Percentiles rank a stretch among this genome's conserved stretches.
phyloP scores from a whole-genome alignment of 2,888 invertebrate genomes.

The Mesorhabditis belari region DNA sequence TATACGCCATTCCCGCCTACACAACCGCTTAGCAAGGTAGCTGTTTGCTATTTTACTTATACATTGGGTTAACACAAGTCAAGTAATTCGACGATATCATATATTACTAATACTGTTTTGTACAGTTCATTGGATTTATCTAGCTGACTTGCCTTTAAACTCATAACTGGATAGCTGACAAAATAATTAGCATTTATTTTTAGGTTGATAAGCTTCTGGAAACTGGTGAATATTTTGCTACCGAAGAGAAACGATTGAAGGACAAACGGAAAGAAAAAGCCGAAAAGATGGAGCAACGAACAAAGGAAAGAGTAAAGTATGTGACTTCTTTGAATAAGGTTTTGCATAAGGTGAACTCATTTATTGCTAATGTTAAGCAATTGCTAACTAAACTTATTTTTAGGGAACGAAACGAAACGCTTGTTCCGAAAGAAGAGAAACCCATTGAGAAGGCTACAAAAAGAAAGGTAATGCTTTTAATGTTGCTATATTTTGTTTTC shows the following conservation, averaged over 20 bases:
- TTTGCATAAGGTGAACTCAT: too few species aligned
- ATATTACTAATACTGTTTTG: too few species aligned
- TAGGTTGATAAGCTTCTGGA: conserved; percentile 79
- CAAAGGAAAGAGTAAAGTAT: not conserved
- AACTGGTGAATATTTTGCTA: conserved; percentile 93
- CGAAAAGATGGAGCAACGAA: conserved; percentile 10
- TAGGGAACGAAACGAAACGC: conserved; percentile 19
- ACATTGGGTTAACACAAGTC: not conserved
- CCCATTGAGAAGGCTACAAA: conserved; percentile 24
- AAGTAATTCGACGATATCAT: too few species aligned
- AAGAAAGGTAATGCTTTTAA: too few species aligned
- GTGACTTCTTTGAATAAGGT: too few species aligned
- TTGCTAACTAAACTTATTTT: conserved; percentile 1
- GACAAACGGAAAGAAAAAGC: conserved; percentile 25
- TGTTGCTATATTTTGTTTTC: too few species aligned
- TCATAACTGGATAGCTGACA: not conserved
- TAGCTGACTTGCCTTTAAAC: too few species aligned
- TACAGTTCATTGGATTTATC: too few species aligned
- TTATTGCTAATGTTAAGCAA: not conserved
- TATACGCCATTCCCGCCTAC: conserved; percentile 97
- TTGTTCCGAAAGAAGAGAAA: conserved; percentile 17
- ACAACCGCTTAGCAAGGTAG: conserved; percentile 78
- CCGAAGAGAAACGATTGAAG: conserved; percentile 59
- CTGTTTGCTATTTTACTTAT: not conserved
- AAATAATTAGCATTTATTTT: conserved; percentile 3